A percentile compares a stretch with the other conserved stretches of the same genome.
Conservation (phyloP, 2,888 invertebrate genomes). For the Papilio elwesi region DNA sequence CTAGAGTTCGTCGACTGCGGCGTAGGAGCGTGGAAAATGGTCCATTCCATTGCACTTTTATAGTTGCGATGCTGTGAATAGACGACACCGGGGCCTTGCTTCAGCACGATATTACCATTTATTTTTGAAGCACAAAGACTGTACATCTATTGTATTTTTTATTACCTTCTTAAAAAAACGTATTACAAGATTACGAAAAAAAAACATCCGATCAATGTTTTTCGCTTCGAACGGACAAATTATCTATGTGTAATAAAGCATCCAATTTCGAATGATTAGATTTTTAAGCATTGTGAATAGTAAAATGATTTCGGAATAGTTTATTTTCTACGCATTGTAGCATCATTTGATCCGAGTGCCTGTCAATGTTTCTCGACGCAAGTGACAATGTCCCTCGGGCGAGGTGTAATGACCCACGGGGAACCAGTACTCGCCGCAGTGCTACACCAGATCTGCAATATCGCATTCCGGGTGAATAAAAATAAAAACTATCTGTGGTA, state of each 20-base stretch:
- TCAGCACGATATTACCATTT: constrained; percentile 20
- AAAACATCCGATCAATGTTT: constrained; percentile 2
- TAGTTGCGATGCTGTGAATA: constrained; percentile 16
- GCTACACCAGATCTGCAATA: constrained; percentile 33
- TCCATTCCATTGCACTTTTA: constrained; percentile 35
- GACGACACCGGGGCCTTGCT: constrained; percentile 7
- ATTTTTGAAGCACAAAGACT: constrained; percentile 21
- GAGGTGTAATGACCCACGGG: constrained; percentile 40
- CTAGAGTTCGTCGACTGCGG: constrained; percentile 33
- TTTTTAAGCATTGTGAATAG: background rate
- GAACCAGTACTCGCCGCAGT: constrained; percentile 39
- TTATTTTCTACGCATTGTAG: background rate
- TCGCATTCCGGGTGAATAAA: constrained; percentile 36
- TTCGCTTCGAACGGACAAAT: constrained; percentile 1
- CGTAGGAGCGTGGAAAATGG: constrained; percentile 34
- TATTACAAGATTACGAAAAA: constrained; percentile 2
- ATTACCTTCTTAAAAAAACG: background rate
- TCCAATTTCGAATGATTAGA: background rate
- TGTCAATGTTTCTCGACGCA: constrained; percentile 25
- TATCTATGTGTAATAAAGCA: background rate
- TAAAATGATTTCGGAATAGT: background rate
- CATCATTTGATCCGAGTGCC: constrained; percentile 3
- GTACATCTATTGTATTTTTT: constrained; percentile 28
- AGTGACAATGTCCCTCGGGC: constrained; percentile 39
- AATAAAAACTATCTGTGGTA: constrained; percentile 34